A percentile compares a stretch with the other conserved stretches of the same genome.
Evolutionary conservation across 2,113 vertebrate species (phyloP).

Genomic region (Ornithorhynchus anatinus): DNA sequence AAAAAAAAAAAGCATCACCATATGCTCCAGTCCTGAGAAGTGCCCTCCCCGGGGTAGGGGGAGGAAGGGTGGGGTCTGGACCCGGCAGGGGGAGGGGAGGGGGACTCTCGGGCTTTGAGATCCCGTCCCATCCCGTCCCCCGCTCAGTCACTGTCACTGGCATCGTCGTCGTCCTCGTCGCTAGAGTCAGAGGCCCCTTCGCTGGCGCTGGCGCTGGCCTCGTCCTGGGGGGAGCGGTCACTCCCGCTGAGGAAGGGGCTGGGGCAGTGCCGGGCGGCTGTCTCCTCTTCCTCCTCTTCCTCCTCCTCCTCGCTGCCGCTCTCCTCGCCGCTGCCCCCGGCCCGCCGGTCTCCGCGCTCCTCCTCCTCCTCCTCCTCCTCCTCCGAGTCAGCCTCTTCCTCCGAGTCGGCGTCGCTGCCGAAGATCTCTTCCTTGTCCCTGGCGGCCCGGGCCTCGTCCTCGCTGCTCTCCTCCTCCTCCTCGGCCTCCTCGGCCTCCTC

Average conservation of each 20-base stretch:
- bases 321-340: constrained; percentile 53
- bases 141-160: constrained; percentile 82
- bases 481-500: constrained; percentile 58
- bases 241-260: constrained; percentile 82
- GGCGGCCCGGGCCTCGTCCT: constrained; percentile 77
- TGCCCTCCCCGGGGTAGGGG: constrained; percentile 26
- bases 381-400: constrained; percentile 66
- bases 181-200: constrained; percentile 82
- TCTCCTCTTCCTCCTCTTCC: constrained; percentile 39
- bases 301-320: constrained; percentile 41
- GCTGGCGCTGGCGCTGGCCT: constrained; percentile 75
- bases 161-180: too few relatives aligned
- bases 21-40: background rate
- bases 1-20: background rate
- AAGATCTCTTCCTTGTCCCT: constrained; percentile 92
- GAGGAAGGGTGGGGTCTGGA: too few relatives aligned
- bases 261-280: constrained; percentile 18
- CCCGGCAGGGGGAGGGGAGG: too few relatives aligned
- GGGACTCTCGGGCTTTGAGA: background rate
- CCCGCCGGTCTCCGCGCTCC: constrained; percentile 65
- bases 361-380: constrained; percentile 69
- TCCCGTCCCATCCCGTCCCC: too few relatives aligned
- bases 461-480: constrained; percentile 70
- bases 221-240: constrained; percentile 77
- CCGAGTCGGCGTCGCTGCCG: constrained; percentile 84